These are phyloP conservation scores for Naso thynnoides DNA, from an alignment of 2,797 vertebrate genomes.

Conservation along the genomic window DNA sequence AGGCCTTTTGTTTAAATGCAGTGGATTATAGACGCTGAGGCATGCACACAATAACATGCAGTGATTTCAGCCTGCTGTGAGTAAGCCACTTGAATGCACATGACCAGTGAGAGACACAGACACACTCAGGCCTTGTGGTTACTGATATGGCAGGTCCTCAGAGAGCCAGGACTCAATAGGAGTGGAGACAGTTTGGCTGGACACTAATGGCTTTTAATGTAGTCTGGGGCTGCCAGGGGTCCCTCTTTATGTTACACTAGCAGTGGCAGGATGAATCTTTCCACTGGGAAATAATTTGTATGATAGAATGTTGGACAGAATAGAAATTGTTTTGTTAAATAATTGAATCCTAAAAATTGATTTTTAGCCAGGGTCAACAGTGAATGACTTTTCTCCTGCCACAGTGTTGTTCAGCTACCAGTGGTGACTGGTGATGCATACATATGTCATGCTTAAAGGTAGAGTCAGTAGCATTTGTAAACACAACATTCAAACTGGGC, in stretches of 20 bases:
- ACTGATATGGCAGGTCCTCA: constrained; percentile 62
- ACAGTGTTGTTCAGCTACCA: no score
- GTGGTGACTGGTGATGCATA: no score
- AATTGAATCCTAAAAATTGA: constrained; percentile 1
- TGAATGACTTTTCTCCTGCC: constrained; percentile 1
- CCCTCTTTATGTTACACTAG: constrained; percentile 39
- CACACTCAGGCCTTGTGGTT: constrained; percentile 45
- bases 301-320: constrained; percentile 12
- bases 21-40: constrained; percentile 23
- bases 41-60: constrained; percentile 33
- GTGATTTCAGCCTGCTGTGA: constrained; percentile 23
- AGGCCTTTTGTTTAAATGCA: constrained; percentile 26
- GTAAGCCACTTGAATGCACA: background rate
- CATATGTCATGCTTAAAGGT: no score
- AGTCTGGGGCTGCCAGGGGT: constrained; percentile 20
- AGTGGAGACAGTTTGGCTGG: constrained; percentile 66
- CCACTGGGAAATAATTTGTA: constrained; percentile 33
- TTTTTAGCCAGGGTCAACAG: background rate
- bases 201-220: constrained; percentile 67
- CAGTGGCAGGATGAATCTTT: background rate
- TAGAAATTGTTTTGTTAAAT: background rate
- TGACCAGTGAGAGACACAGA: constrained; percentile 21
- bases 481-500: no score
- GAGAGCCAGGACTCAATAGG: constrained; percentile 69
- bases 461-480: no score